Evolutionary conservation across 2,888 invertebrate species (phyloP), one percentile per base, ranked within the genome.

Genomic region (Microctonus aethiopoides): DNA sequence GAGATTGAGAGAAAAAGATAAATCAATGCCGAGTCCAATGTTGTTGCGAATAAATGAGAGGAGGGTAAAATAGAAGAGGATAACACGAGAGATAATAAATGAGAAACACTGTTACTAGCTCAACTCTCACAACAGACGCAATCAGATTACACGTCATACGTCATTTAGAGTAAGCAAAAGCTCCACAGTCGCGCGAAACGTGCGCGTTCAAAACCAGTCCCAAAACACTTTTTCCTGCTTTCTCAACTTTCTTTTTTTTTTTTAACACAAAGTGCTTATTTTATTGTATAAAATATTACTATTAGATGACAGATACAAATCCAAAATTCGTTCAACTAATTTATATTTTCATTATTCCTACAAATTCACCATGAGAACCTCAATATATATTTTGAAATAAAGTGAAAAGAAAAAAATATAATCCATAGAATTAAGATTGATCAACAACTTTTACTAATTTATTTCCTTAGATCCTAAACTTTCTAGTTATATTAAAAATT

Each of bases 141-240:
- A 69, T 65, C 60, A 69, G 69, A 69, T 69, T 69, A 69, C 60
- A 69, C 59, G 60, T 51, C 59, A 64, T 69, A 65, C 52, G 69
- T 69, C 60, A 68, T 68, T 63, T 68, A 39, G 39, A 68, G 62
- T 56, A 62, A 61, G 51, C 60, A 46, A 46, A 46, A 46, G 46
- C 46, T 16, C 46, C 1, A n/a, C n/a, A n/a, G 16, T 16, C 46
- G 20, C n/a, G n/a, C 2, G 16, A 7, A 16, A 52, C 34, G 16
- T 57, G 54, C 57, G 62, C 56, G 26, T 57, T 20, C 51, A 10
- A 16, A 16, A 46, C 34, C 63, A 32, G 41, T 32, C 26, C 63
- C 11, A 29, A 46, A 54, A 51, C 52, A 64, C 54, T 52, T 64
- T 64, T 64, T 52, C 54, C 32, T 54, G 36, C 64, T 64, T 64